Percentiles rank a stretch among this genome's conserved stretches.
Conservation (phyloP, 2,888 invertebrate species). For the Globia sparganii region DNA sequence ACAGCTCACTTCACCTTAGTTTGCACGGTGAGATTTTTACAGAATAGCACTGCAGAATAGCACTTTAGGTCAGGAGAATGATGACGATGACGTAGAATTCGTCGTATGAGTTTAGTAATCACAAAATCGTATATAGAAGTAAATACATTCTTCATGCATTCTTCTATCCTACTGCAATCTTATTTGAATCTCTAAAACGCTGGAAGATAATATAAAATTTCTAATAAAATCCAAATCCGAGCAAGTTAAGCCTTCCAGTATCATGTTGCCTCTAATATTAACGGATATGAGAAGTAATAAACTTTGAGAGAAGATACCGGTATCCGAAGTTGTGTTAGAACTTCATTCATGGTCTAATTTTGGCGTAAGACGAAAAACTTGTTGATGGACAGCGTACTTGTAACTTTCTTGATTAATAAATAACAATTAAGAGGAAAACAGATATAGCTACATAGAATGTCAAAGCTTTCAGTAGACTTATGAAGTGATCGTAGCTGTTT, state of each 20-base stretch:
- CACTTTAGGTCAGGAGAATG: background rate
- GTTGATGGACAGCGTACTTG: background rate
- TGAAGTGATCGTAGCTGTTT: background rate
- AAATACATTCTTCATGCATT: background rate
- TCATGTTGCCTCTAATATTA: conserved; percentile 1
- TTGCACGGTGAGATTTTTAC: no score
- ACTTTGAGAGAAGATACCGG: conserved; percentile 2
- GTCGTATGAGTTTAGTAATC: background rate
- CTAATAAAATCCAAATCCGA: conserved; percentile 4
- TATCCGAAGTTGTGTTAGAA: background rate
- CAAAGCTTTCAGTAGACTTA: no score
- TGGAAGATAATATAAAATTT: conserved; percentile 5
- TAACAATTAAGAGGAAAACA: background rate
- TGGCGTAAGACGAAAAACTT: background rate
- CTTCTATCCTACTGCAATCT: background rate
- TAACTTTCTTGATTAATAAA: background rate
- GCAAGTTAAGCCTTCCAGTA: background rate
- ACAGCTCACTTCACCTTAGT: no score
- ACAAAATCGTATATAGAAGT: background rate
- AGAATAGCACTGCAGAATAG: no score
- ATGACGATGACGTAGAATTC: background rate
- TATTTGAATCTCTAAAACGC: conserved; percentile 4
- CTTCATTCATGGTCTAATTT: background rate
- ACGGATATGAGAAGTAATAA: conserved; percentile 10
- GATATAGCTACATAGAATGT: background rate